Conservation (phyloP, 2,113 vertebrate species). For the Oryzias woworae region DNA sequence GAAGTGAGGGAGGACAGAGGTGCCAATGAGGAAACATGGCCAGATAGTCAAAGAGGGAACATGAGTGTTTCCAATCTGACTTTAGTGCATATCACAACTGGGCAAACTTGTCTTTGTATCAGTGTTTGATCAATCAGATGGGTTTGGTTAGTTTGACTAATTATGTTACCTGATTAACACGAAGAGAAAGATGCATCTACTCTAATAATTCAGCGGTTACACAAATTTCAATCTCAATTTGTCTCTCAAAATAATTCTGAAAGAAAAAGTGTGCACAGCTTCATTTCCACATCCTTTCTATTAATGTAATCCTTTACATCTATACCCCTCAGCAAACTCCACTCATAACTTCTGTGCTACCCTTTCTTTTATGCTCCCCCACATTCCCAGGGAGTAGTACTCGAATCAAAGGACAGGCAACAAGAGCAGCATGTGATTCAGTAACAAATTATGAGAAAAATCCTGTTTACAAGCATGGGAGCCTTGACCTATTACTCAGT, state of each 20-base stretch:
- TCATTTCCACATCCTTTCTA: constrained; percentile 6
- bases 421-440: constrained; percentile 46
- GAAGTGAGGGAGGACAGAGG: too few species aligned
- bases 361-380: background rate
- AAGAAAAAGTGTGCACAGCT: constrained; percentile 1
- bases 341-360: constrained; percentile 11
- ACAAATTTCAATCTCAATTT: too few species aligned
- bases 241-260: background rate
- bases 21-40: too few species aligned
- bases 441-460: constrained; percentile 54
- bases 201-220: too few species aligned
- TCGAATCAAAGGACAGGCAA: constrained; percentile 33
- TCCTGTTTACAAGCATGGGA: constrained; percentile 57
- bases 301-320: constrained; percentile 2
- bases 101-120: too few species aligned
- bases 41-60: too few species aligned
- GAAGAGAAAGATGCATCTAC: too few species aligned
- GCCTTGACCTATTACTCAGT: constrained; percentile 68
- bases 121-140: too few species aligned
- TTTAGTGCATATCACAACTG: too few species aligned
- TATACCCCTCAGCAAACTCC: constrained; percentile 1
- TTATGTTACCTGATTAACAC: too few species aligned
- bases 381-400: constrained; percentile 12
- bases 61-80: too few species aligned
- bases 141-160: too few species aligned